Evolutionary conservation across 2,113 vertebrate genomes (phyloP).

Genomic region (Ginglymostoma cirratum): DNA sequence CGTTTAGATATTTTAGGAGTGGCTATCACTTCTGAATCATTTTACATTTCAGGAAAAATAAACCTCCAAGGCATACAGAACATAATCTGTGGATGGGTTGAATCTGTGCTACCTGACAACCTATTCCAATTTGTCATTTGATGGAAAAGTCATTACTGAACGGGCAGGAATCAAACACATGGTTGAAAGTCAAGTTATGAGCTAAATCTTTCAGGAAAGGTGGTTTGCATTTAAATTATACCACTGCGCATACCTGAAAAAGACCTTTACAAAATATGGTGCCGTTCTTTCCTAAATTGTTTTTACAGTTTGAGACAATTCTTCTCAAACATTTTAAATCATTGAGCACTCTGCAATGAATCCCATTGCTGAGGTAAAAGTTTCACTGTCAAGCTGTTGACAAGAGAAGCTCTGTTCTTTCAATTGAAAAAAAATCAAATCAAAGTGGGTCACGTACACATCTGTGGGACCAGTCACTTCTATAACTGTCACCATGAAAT

Average conservation of each 20-base stretch:
- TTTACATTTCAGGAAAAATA: slow-evolving; percentile 48
- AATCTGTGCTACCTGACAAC: slow-evolving; percentile 43
- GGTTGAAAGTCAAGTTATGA: slow-evolving; percentile 47
- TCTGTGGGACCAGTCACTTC: neutral
- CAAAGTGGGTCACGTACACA: slow-evolving; percentile 12
- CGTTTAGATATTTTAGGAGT: slow-evolving; percentile 46
- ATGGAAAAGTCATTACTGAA: slow-evolving; percentile 48
- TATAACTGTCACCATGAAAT: neutral
- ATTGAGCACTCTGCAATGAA: neutral
- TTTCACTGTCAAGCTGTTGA: neutral
- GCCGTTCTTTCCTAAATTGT: slow-evolving; percentile 30
- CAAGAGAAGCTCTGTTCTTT: neutral
- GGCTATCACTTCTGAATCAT: slow-evolving; percentile 47
- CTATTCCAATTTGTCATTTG: slow-evolving; percentile 49
- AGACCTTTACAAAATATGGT: slow-evolving; percentile 43
- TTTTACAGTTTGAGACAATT: neutral
- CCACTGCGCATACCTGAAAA: slow-evolving; percentile 39
- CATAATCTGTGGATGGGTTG: slow-evolving; percentile 46
- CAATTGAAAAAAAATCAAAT: neutral
- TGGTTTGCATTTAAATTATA: slow-evolving; percentile 55
- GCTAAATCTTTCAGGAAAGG: slow-evolving; percentile 44
- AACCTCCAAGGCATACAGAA: slow-evolving; percentile 45
- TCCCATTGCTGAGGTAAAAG: neutral
- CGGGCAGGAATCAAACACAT: slow-evolving; percentile 50
- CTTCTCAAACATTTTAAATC: neutral